Evolutionary conservation across 2,888 invertebrate species (phyloP), one percentile per base, ranked within the genome.

Genomic region (Apamea sordens): DNA sequence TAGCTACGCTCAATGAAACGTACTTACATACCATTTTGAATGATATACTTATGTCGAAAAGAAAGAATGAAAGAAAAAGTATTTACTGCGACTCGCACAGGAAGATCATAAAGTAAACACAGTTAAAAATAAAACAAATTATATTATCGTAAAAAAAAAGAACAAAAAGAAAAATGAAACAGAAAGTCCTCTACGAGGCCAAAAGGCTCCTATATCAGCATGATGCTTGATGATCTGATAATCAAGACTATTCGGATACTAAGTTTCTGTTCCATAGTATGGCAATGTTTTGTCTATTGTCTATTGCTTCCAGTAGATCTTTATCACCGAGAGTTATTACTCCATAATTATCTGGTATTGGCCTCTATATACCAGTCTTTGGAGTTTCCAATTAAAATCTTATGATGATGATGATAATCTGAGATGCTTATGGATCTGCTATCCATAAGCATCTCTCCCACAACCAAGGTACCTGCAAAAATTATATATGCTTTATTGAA

Each of bases 1-100:
- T 56, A 28, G 32, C 2, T 18, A n/a, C 41, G 13, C n/a, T 61
- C 80, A 75, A 81, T 68, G 53, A 80, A 68, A 81, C 21, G 24
- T 56, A n/a, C n/a, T n/a, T n/a, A n/a, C n/a, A n/a, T n/a, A 44
- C 8, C 0, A 32, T 67, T 76, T 41, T 73, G 59, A 80, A 41
- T 72, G 53, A 79, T 44, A 41, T 7, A 41, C n/a, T n/a, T n/a
- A n/a, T n/a, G n/a, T n/a, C n/a, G 41, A 6, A 6, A 41, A 41
- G 41, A 41, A 41, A 41, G 41, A 41, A 41, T 41, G 7, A 41
- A 7, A 41, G 41, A 7, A 41, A 36, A 41, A 41, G 41, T 41
- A 41, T 41, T 7, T 41, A 41, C 7, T 41, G 41, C 41, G 41
- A 41, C 41, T 41, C 41, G 41, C 7, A 41, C 41, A 41, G 41